Evolutionary conservation across 2,888 invertebrate species (phyloP), one percentile per base, ranked within the genome.

Genomic region (Chironomus riparius): DNA sequence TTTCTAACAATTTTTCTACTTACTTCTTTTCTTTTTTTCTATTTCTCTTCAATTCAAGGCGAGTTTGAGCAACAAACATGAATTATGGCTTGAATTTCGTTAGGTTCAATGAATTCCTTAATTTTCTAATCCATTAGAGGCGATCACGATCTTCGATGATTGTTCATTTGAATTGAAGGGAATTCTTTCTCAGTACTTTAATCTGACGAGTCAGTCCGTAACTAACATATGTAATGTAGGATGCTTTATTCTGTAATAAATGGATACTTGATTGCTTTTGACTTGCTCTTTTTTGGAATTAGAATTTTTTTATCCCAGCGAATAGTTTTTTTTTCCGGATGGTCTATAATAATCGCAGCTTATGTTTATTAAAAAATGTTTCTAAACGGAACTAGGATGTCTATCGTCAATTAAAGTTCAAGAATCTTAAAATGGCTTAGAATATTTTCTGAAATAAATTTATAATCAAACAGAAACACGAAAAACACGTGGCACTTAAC

Each of bases 71-170:
- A 65, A 65, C 56, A 56, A 65, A 21, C 65, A 65, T 65, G 65
- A 65, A 65, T 65, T 65, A 65, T 65, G 13, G 65, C 65, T 65
- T 56, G 15, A 5, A 15, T 65, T 18, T 65, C 65, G 21, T 62
- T 18, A 65, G 21, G 65, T 65, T 65, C 65, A 65, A 21, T 65
- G 65, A 65, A 65, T 65, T 65, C 65, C 65, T 65, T 65, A 65
- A 65, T 65, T 65, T 22, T 65, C 65, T 65, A 65, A 21, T 65
- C 65, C 65, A 65, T 65, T 65, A 65, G 65, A 65, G 65, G 65
- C 65, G 21, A 65, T 65, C 65, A 65, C 65, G 65, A 65, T 65
- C 21, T 21, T 12, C 65, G 13, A 65, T 65, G 24, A 21, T 12
- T 21, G 15, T 56, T 56, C 6, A n/a, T 56, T 18, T n/a, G 7